These are phyloP conservation scores for Pimpla rufipes DNA, from an alignment of 2,888 invertebrate genomes.

Conservation along the genomic window DNA sequence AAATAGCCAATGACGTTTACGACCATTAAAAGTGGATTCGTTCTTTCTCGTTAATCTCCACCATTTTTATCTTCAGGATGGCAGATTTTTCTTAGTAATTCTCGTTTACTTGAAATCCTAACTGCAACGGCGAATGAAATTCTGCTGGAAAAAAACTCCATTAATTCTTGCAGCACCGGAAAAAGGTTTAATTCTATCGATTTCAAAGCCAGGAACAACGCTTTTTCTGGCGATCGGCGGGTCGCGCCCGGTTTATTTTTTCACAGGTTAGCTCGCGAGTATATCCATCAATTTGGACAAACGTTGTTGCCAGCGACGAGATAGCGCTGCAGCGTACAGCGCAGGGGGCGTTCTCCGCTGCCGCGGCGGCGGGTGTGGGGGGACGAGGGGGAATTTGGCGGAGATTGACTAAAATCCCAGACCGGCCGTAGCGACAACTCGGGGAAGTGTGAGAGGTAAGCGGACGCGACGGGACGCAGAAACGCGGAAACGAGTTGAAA, in stretches of 20 bases:
- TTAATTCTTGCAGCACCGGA: background rate
- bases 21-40: too few species aligned
- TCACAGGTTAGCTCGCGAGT: background rate
- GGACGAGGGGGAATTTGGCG: background rate
- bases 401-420: slow-evolving; percentile 47
- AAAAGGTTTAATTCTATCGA: slow-evolving; percentile 14
- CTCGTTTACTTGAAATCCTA: too few species aligned
- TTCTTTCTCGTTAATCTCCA: too few species aligned
- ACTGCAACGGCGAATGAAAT: too few species aligned
- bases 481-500: slow-evolving; percentile 45
- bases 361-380: slow-evolving; percentile 5
- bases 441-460: slow-evolving; percentile 37
- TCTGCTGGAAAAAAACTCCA: background rate
- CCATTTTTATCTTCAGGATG: too few species aligned
- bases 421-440: slow-evolving; percentile 20
- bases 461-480: slow-evolving; percentile 25
- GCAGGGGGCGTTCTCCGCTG: slow-evolving; percentile 14
- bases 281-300: slow-evolving; percentile 43
- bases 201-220: background rate
- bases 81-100: too few species aligned
- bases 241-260: background rate
- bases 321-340: background rate
- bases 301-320: slow-evolving; percentile 3
- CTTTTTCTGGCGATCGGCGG: slow-evolving; percentile 7
- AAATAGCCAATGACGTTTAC: too few species aligned